Conservation (phyloP, 2,113 vertebrate genomes). For the Gopherus flavomarginatus region DNA sequence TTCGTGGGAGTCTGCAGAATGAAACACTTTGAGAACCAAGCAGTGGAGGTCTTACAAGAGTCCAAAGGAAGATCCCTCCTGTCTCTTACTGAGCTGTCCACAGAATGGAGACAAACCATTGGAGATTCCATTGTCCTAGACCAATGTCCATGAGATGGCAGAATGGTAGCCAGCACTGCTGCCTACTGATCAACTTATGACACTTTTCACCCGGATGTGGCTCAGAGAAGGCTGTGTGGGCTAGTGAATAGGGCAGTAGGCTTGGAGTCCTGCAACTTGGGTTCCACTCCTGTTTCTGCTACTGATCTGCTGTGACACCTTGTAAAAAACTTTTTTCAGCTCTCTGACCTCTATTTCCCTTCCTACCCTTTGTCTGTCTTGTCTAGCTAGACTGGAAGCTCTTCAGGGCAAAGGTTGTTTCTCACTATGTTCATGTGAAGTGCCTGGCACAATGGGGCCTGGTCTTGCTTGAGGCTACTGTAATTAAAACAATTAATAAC, state of each 20-base stretch:
- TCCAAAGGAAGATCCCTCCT: background rate
- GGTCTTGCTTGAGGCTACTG: background rate
- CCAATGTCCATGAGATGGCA: background rate
- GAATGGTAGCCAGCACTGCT: background rate
- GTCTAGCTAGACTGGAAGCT: background rate
- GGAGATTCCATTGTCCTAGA: background rate
- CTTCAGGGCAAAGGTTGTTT: accelerated
- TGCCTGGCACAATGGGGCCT: background rate
- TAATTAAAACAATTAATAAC: background rate
- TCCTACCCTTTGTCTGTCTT: accelerated
- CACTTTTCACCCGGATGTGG: background rate
- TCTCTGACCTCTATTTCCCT: background rate
- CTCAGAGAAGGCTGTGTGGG: background rate
- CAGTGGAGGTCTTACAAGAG: background rate
- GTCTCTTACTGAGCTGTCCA: accelerated
- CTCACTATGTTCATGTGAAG: background rate
- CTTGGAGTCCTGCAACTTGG: accelerated
- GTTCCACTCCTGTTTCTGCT: background rate
- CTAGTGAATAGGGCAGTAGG: background rate
- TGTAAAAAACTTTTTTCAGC: background rate
- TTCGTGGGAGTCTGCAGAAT: background rate
- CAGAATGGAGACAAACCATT: background rate
- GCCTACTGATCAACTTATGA: background rate
- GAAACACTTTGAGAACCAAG: background rate
- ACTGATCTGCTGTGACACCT: background rate